Conservation (phyloP, 2,113 vertebrate species). For the Ochotona princeps region DNA sequence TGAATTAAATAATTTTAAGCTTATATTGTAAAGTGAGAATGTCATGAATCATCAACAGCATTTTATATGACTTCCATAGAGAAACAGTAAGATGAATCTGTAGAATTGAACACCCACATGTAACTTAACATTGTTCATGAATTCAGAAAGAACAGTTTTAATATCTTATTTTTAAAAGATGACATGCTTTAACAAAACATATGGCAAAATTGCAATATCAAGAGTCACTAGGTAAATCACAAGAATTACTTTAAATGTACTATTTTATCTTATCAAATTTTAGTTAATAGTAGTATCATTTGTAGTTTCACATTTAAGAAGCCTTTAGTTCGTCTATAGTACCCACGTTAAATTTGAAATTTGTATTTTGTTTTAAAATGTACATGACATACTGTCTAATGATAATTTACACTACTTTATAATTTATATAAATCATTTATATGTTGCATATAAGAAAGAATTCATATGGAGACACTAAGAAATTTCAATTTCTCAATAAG, state of each 20-base stretch:
- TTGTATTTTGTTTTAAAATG: neutral
- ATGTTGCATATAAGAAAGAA: neutral
- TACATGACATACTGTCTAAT: neutral
- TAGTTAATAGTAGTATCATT: neutral
- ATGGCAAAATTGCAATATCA: neutral
- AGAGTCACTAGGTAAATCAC: neutral
- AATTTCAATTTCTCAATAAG: neutral
- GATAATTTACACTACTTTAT: neutral
- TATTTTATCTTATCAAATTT: neutral
- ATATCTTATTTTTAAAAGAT: neutral
- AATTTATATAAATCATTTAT: neutral
- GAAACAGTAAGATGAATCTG: neutral
- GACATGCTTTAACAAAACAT: neutral
- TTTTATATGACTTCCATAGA: neutral
- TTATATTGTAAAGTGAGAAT: neutral
- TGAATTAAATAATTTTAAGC: neutral
- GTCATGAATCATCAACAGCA: neutral
- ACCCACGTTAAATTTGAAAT: constrained; percentile 3
- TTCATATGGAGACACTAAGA: neutral
- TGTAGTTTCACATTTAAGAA: neutral
- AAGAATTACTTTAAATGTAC: neutral
- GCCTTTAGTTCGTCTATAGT: neutral
- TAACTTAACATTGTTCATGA: neutral
- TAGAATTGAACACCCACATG: neutral
- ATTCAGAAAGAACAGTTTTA: neutral